Percentiles rank a stretch among this genome's conserved stretches.
These are phyloP conservation scores for Helogale parvula DNA, from an alignment of 2,113 vertebrate genomes.

Conservation along the genomic window DNA sequence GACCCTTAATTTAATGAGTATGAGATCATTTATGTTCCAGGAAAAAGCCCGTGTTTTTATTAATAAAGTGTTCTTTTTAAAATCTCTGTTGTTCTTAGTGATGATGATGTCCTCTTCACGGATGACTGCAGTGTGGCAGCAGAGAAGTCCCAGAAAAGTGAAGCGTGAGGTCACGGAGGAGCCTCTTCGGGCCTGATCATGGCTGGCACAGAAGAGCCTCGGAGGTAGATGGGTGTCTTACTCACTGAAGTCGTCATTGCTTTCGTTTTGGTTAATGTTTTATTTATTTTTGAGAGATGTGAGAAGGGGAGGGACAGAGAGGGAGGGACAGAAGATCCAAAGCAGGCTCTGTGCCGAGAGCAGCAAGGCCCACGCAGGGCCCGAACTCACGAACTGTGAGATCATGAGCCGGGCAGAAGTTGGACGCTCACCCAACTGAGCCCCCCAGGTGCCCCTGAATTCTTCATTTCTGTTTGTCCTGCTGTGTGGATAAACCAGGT, in stretches of 20 bases:
- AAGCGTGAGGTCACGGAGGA: conserved; percentile 80
- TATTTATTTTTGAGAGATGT: no score
- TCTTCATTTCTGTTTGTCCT: no score
- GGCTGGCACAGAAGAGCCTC: neutral
- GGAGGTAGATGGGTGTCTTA: neutral
- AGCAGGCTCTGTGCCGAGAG: no score
- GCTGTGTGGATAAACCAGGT: no score
- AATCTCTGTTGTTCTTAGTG: conserved; percentile 68
- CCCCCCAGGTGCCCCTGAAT: no score
- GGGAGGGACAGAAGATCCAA: no score
- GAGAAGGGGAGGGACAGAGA: no score
- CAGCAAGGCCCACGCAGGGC: no score
- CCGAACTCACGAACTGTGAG: no score
- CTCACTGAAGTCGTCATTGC: neutral
- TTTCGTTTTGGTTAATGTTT: no score
- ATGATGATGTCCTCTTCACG: conserved; percentile 84
- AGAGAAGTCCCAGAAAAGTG: conserved; percentile 79
- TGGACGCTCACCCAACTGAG: no score
- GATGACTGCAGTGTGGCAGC: conserved; percentile 88
- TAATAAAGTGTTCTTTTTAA: neutral
- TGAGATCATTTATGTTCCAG: neutral
- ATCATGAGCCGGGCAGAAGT: no score
- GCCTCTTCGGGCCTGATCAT: fast-evolving
- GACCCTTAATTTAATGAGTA: neutral
- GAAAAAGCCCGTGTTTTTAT: neutral